Conservation (phyloP, 2,113 vertebrate species). For the Oryzias celebensis region DNA sequence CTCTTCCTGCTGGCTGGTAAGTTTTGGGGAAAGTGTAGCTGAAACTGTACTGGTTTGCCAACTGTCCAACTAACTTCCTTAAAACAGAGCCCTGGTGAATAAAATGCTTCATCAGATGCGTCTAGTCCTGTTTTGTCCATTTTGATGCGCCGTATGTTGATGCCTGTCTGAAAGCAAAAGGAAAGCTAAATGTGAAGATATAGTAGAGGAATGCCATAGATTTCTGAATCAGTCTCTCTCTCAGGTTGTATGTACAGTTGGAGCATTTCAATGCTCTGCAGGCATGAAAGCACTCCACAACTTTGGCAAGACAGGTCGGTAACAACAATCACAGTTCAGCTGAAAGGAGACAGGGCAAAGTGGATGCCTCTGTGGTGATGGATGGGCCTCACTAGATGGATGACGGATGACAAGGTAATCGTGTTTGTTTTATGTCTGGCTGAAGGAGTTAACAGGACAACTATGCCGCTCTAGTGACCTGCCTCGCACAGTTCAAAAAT, state of each 20-base stretch:
- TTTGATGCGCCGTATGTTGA: neutral
- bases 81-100: neutral
- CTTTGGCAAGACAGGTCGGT: constrained; percentile 25
- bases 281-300: constrained; percentile 48
- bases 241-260: constrained; percentile 37
- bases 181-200: constrained; percentile 11
- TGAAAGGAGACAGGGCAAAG: constrained; percentile 65
- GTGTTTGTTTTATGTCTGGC: constrained; percentile 66
- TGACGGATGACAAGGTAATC: constrained; percentile 69
- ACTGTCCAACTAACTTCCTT: neutral
- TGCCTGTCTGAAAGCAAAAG: neutral
- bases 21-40: too few relatives aligned
- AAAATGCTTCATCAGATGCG: neutral
- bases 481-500: constrained; percentile 40
- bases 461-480: constrained; percentile 39
- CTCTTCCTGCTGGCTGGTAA: too few relatives aligned
- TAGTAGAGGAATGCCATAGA: constrained; percentile 35
- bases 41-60: neutral
- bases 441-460: constrained; percentile 52
- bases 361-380: constrained; percentile 65
- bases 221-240: constrained; percentile 57
- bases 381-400: constrained; percentile 68
- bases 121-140: constrained; percentile 9
- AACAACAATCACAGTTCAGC: constrained; percentile 62
- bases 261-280: constrained; percentile 34